Percentiles rank a stretch among this genome's conserved stretches.
Conservation (phyloP, 2,888 invertebrate genomes). For the Trachelus stipa region DNA sequence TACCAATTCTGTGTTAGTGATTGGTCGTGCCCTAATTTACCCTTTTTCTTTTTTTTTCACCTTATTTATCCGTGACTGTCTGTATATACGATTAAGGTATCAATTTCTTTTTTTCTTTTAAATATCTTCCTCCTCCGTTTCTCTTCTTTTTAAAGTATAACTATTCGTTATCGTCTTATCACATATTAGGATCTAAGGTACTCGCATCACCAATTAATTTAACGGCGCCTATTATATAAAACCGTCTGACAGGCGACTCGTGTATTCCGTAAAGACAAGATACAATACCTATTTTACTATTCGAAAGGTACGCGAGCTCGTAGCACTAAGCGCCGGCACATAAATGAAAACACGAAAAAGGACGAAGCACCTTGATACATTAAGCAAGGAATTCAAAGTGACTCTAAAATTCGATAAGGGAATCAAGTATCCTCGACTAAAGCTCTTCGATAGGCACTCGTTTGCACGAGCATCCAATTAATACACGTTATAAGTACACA, state of each 20-base stretch:
- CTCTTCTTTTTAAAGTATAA: conserved; percentile 21
- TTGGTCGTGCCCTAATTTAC: background rate
- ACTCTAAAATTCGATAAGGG: background rate
- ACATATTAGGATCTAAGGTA: conserved; percentile 19
- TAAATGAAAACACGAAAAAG: background rate
- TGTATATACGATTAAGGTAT: conserved; percentile 33
- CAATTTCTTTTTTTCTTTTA: background rate
- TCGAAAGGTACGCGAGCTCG: background rate
- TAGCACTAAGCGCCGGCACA: background rate
- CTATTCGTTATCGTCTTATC: conserved; percentile 31
- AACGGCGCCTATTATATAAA: background rate
- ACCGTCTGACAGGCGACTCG: background rate
- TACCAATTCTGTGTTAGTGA: background rate
- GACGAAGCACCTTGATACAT: background rate
- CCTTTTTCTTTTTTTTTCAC: conserved; percentile 12
- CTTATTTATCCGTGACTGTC: conserved; percentile 33
- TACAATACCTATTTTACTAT: conserved; percentile 6
- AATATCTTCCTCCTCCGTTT: background rate
- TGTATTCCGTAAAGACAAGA: background rate
- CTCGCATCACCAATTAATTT: conserved; percentile 24
- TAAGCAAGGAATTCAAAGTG: conserved; percentile 22
- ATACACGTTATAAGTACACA: background rate
- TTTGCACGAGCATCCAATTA: background rate
- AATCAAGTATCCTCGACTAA: background rate
- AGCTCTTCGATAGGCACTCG: background rate